Base-by-base conservation (phyloP, 2,888 invertebrate genomes). In the Xanthia togata region DNA sequence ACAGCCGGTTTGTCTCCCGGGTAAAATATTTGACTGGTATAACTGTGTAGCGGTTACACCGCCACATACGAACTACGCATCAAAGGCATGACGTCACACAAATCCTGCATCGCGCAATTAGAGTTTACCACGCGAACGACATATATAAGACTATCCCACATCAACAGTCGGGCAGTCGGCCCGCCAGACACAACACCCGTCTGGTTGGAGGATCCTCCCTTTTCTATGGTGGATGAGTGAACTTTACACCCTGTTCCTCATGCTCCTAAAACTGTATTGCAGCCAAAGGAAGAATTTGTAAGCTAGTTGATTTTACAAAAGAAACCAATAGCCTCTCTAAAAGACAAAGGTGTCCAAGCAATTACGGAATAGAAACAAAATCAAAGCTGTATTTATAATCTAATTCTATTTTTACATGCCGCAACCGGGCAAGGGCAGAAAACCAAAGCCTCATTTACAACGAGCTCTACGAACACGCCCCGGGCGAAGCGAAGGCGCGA, bases 401-500 rank as follows among this genome's bases (percentile, higher is more conserved):
- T n/a, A n/a, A 76, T 78, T 79, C 70, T 77, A 79, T 87, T 87
- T 81, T 75, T 75, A 76, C 79, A 78, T 69, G 70, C 70, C 81
- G 81, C 79, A 83, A 76, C 78, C 82, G 78, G 75, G 78, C 78
- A 81, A 81, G 78, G 79, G 78, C 79, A 81, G 79, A 82, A 85
- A 87, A 80, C 70, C 79, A 79, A 81, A 83, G 78, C 73, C 85
- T 83, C 77, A 87, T 84, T 87, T 87, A 77, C 79, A 81, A 70
- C 71, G 79, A 84, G 81, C 75, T 79, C 72, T 67, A 72, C 64
- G 73, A 85, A 62, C 75, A 47, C 76, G 74, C 82, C 83, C 88
- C 89, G 83, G 85, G 88, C 86, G 79, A 80, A 79, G 88, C 86
- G 79, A 80, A 79, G 82, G 84, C 80, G 87, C 81, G 78, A 84